Evolutionary conservation across 2,888 invertebrate species (phyloP), one percentile per base, ranked within the genome.

Genomic region (Encarsia formosa): DNA sequence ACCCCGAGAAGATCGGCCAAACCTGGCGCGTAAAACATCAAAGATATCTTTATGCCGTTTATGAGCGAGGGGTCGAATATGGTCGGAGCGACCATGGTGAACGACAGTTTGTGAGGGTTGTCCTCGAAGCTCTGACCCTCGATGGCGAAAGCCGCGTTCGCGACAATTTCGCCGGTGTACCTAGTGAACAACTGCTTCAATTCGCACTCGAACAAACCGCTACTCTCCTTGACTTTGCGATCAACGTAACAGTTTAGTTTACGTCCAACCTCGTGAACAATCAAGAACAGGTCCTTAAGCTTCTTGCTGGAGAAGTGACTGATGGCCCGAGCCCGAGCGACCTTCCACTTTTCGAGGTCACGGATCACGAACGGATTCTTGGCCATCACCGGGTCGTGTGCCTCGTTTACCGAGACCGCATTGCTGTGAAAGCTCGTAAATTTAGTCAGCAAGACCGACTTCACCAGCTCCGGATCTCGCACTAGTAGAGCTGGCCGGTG

Each of bases 81-180:
- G 2, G 11, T n/a, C 8, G 47, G 23, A 18, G 57, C 57, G 19
- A 59, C 34, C 2, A 32, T 9, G 1, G 47, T 38, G 11, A 64
- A 58, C 3, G 43, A 31, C 4, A 20, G n/a, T 0, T 58, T 49
- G 2, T 51, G 32, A 1, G 39, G 37, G 1, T 57, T 43, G 1
- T 63, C 61, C 0, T 59, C 54, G n/a, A n/a, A n/a, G n/a, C n/a
- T n/a, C n/a, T n/a, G n/a, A n/a, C n/a, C n/a, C n/a, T n/a, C n/a
- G n/a, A 65, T 48, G 1, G 66, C 66, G 15, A 68, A 58, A 0
- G 61, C 66, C 1, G 59, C 58, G 5, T 52, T 57, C 0, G 67
- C 62, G 0, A 65, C 62, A 0, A 67, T 51, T 20, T 70, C 67
- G 0, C 62, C 62, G 0, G 67, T 69, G 43, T 60, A 64, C 26